phyloP scores from a whole-genome alignment of 2,888 invertebrate species.

The Zhengitettix transpicula region DNA sequence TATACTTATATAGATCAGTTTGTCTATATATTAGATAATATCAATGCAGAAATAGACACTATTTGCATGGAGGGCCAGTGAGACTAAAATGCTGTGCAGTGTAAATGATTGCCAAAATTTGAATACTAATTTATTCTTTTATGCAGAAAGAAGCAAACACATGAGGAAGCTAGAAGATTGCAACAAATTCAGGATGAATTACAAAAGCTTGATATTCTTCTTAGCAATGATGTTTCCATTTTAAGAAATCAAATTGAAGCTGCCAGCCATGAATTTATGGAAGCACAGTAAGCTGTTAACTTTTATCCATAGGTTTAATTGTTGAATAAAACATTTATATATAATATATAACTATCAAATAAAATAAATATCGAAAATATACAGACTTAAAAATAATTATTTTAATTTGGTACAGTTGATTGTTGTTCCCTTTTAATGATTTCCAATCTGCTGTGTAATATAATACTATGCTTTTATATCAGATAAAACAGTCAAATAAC shows the following conservation, averaged over 20 bases:
- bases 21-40: not conserved
- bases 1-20: too few species aligned
- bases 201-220: slow-evolving; percentile 27
- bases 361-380: not conserved
- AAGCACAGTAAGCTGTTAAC: slow-evolving; percentile 47
- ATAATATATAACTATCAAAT: not conserved
- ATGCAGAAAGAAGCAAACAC: slow-evolving; percentile 52
- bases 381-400: too few species aligned
- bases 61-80: too few species aligned
- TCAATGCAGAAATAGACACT: not conserved
- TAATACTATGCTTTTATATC: too few species aligned
- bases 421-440: too few species aligned
- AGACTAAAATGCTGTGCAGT: too few species aligned
- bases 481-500: too few species aligned
- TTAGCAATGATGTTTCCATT: slow-evolving; percentile 59
- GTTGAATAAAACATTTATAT: not conserved
- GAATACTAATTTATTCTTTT: not conserved
- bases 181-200: slow-evolving; percentile 28
- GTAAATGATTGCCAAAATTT: too few species aligned
- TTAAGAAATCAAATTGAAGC: slow-evolving; percentile 60
- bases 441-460: too few species aligned
- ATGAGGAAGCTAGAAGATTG: slow-evolving; percentile 38
- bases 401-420: too few species aligned
- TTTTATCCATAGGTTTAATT: not conserved
- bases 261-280: slow-evolving; percentile 52